Base-by-base conservation (phyloP, 2,888 invertebrate genomes). In the Acrobasis consociella region DNA sequence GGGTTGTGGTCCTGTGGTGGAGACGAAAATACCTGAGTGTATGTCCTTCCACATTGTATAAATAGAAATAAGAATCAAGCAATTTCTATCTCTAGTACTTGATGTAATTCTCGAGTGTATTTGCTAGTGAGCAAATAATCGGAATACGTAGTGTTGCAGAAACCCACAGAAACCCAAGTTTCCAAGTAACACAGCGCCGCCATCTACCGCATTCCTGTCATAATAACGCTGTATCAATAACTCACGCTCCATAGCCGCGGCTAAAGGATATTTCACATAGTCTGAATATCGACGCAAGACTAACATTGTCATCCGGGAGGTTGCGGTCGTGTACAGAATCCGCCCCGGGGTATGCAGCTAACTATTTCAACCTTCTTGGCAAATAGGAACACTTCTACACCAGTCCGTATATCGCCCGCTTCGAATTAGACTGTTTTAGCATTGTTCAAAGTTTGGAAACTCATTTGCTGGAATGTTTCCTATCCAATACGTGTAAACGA, bases 231-330 rank as follows among this genome's bases (percentile, higher is more conserved):
- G 78, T 77, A 82, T 82, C 82, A 81, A 81, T 85, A 84, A 85
- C 84, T 83, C 80, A 79, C 76, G 77, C 76, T 72, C 75, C 78
- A 78, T 78, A 77, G 72, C 68, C 66, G 81, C 72, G 81, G 82
- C 77, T 78, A 72, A 72, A 76, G 78, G 79, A 85, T 86, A 77
- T 76, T 76, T 82, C 79, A 79, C 82, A 87, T 87, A 82, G 81
- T 82, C 82, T 78, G 78, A 84, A 86, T 84, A 81, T 83, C 77
- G 73, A 70, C 72, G 70, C 74, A 76, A 78, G 77, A 74, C 77
- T 79, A 80, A 80, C 81, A 79, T 81, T 83, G 84, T 82, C 85
- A 80, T 77, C 76, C 72, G 73, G 75, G 70, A 72, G 72, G 67
- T 64, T 82, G 86, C 70, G 85, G 85, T 80, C 70, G 68, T 69